Percentiles rank a stretch among this genome's conserved stretches.
These are phyloP conservation scores for Sebastes iracundus DNA, from an alignment of 2,797 vertebrate genomes.

Conservation along the genomic window DNA sequence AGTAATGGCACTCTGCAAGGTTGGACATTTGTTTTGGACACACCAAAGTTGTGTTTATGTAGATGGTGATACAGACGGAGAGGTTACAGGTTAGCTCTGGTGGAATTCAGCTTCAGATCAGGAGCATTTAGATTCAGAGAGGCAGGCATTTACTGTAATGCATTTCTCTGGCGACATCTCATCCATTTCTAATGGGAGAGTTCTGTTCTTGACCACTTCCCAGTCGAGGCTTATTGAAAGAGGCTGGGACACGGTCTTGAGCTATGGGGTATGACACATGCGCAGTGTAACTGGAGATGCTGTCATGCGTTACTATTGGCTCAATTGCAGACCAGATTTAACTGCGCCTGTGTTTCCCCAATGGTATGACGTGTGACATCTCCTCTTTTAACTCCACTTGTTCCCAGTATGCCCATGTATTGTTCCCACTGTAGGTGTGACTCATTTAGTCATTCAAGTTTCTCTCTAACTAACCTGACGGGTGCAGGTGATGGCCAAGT, in stretches of 20 bases:
- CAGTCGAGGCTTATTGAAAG: background rate
- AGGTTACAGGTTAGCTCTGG: background rate
- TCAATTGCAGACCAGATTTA: background rate
- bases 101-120: background rate
- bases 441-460: background rate
- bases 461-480: background rate
- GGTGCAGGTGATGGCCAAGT: background rate
- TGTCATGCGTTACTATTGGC: background rate
- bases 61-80: background rate
- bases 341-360: no score
- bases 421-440: background rate
- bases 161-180: background rate
- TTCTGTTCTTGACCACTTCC: background rate
- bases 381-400: no score
- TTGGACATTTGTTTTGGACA: slow-evolving; percentile 10
- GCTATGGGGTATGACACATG: background rate
- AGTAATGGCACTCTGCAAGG: background rate
- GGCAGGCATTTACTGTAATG: background rate
- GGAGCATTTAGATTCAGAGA: background rate
- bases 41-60: background rate
- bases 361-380: no score
- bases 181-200: background rate
- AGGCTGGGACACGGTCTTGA: background rate
- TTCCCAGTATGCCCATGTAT: background rate
- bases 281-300: background rate